phyloP scores from a whole-genome alignment of 35 echinoderm and acorn worm genomes.

The Heliocidaris erythrogramma region DNA sequence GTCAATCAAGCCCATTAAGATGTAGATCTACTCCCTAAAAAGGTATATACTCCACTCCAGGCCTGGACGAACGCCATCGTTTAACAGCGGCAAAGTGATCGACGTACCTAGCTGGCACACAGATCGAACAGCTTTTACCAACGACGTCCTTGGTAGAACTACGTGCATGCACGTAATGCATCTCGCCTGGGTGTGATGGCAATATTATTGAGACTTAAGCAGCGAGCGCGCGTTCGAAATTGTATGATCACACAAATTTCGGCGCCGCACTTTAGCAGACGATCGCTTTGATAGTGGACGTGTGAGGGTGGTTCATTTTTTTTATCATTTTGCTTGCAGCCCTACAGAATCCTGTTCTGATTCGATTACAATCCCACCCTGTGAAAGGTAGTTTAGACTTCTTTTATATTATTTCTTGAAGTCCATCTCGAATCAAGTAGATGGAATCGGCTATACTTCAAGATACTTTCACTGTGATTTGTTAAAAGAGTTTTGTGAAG shows the following conservation, averaged over 20 bases:
- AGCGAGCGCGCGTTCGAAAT: neutral
- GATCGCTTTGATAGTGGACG: neutral
- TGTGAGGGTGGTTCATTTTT: neutral
- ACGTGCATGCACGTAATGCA: too few relatives aligned
- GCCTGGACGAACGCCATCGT: neutral
- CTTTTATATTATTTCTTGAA: too few relatives aligned
- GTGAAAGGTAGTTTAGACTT: too few relatives aligned
- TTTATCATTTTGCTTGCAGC: neutral
- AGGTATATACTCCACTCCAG: neutral
- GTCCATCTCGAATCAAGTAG: neutral
- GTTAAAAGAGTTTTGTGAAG: neutral
- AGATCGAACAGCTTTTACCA: neutral
- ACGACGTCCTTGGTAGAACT: too few relatives aligned
- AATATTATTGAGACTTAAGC: neutral
- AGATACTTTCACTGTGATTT: neutral
- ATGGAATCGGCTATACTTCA: neutral
- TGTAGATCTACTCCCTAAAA: neutral
- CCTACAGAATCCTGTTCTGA: too few relatives aligned
- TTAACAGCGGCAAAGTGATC: neutral
- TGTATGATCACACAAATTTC: neutral
- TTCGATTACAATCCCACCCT: too few relatives aligned
- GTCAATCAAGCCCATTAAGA: neutral
- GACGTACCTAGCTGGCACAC: neutral
- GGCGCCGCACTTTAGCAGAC: neutral
- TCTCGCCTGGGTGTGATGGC: too few relatives aligned